Evolutionary conservation across 2,113 vertebrate genomes (phyloP).

Genomic region (Piaya cayana): DNA sequence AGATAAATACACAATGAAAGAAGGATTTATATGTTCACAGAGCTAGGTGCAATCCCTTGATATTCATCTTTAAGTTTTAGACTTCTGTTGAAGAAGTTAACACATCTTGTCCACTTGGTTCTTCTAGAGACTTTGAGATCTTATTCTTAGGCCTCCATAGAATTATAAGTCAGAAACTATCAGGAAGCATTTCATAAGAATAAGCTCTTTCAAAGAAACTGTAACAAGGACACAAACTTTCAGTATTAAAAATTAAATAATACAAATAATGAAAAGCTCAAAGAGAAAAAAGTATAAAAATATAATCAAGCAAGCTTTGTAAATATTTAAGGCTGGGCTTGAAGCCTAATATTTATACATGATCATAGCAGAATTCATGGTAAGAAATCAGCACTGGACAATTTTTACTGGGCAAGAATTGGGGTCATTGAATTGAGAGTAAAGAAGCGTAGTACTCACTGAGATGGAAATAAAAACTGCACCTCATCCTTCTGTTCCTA

Average conservation of each 20-base stretch:
- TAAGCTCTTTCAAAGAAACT: background rate
- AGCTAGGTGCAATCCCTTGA: background rate
- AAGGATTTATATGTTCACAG: background rate
- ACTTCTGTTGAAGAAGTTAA: background rate
- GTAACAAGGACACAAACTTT: background rate
- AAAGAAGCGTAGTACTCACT: background rate
- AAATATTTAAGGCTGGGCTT: background rate
- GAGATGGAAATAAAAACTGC: background rate
- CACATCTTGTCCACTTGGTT: background rate
- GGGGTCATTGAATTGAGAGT: background rate
- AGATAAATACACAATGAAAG: background rate
- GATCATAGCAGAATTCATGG: background rate
- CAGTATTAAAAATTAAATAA: background rate
- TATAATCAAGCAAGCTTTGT: background rate
- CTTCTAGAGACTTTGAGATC: background rate
- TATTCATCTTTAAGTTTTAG: background rate
- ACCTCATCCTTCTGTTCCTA: background rate
- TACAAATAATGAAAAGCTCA: background rate
- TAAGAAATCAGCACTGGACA: background rate
- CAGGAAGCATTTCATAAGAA: background rate
- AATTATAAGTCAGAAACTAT: background rate
- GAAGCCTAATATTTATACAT: background rate
- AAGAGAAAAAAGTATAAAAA: background rate
- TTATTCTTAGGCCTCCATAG: background rate
- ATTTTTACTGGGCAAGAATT: background rate